Conservation (phyloP, 1,140 invertebrate species). For the Palaemon carinicauda region DNA sequence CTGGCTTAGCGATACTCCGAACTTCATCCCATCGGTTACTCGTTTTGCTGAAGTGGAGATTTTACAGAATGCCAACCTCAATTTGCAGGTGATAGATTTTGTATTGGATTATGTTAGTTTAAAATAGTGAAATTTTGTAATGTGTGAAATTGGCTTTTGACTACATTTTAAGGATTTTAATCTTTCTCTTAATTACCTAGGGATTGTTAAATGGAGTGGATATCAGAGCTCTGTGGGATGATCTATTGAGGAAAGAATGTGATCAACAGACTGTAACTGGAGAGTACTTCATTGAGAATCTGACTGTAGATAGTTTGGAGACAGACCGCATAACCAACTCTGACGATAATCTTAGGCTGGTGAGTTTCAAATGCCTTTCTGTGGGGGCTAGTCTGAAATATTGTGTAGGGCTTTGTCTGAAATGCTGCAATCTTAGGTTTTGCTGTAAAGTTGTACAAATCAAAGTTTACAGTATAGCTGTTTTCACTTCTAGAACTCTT, state of each 20-base stretch:
- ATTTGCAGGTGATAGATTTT: background rate
- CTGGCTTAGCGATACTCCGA: constrained; percentile 15
- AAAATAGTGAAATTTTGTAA: no score
- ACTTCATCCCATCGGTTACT: background rate
- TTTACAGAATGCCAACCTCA: background rate
- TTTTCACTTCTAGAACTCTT: background rate
- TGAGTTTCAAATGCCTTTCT: background rate
- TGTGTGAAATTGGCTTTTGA: background rate
- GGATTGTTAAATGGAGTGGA: constrained; percentile 10
- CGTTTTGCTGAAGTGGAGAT: background rate
- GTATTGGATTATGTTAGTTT: background rate
- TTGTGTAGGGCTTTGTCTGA: no score
- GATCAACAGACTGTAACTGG: background rate
- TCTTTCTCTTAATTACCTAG: background rate
- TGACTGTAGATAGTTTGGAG: background rate
- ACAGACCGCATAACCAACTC: background rate
- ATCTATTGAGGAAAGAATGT: constrained; percentile 17
- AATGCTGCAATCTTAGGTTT: no score
- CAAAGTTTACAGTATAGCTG: no score
- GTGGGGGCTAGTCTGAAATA: no score
- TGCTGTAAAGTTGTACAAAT: background rate
- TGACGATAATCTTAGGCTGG: constrained; percentile 7
- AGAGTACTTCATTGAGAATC: background rate
- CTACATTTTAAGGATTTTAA: no score
- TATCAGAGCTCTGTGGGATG: background rate